Percentiles rank a stretch among this genome's conserved stretches.
phyloP scores from a whole-genome alignment of 2,888 invertebrate species.

The Thalpophila matura region DNA sequence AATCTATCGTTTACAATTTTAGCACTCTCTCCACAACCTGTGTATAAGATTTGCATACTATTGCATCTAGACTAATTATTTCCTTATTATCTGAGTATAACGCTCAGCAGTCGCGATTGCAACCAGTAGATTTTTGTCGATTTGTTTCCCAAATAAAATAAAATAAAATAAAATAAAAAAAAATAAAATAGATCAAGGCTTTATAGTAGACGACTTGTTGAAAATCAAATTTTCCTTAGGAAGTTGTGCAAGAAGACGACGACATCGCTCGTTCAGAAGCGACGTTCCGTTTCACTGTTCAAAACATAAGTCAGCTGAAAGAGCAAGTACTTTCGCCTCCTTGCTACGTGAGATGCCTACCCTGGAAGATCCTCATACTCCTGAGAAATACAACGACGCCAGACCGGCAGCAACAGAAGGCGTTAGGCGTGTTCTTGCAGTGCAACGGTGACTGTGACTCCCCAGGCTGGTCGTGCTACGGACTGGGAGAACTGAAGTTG shows the following conservation, averaged over 20 bases:
- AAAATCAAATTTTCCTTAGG: slow-evolving; percentile 70
- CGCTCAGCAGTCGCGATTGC: too few relatives aligned
- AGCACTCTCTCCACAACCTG: too few relatives aligned
- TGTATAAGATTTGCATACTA: too few relatives aligned
- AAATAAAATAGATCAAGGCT: neutral
- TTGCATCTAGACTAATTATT: too few relatives aligned
- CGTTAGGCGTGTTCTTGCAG: slow-evolving; percentile 96
- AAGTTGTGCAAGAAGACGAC: slow-evolving; percentile 89
- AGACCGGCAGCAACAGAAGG: slow-evolving; percentile 93
- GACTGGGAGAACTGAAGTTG: slow-evolving; percentile 97
- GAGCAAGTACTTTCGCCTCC: slow-evolving; percentile 96
- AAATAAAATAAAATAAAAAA: neutral
- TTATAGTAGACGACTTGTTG: neutral
- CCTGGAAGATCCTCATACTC: slow-evolving; percentile 99
- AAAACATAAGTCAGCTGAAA: slow-evolving; percentile 96
- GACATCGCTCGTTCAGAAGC: slow-evolving; percentile 98
- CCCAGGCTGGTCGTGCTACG: slow-evolving; percentile 99
- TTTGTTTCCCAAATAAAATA: neutral
- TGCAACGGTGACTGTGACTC: slow-evolving; percentile 99
- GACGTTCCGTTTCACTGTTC: slow-evolving; percentile 96
- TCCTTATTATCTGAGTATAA: too few relatives aligned
- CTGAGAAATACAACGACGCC: slow-evolving; percentile 94
- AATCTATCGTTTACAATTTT: too few relatives aligned
- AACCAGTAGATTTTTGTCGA: too few relatives aligned
- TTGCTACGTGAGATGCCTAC: slow-evolving; percentile 98